Evolutionary conservation across 2,888 invertebrate species (phyloP), one percentile per base, ranked within the genome.

Genomic region (Eulithis prunata): DNA sequence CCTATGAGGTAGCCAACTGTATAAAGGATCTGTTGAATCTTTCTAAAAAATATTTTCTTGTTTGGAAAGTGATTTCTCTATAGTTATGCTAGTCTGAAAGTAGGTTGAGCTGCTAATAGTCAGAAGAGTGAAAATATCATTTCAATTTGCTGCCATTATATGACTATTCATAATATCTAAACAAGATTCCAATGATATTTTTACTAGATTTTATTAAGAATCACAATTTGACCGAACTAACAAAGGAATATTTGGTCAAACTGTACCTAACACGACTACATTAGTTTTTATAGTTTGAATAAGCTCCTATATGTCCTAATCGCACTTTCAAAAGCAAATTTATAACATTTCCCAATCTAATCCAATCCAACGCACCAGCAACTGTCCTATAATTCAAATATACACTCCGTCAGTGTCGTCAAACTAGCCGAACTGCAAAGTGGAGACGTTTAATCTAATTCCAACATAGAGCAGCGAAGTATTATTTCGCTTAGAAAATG

Each of bases 361-460:
- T 66, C 66, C 58, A 66, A 63, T 64, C 28, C 43, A 47, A 68
- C 62, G 38, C 58, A 58, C 59, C 11, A 64, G 62, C 53, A 55
- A 60, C 55, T 55, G 56, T 14, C 52, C 45, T 67, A 69, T 72
- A 66, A 73, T 71, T 75, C 72, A 73, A 68, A 76, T 74, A 73
- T 70, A 46, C 28, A 70, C 71, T 75, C 64, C 69, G 71, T 75
- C 72, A 67, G 63, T 66, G 75, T 74, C 73, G 73, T 73, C 71
- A 72, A 73, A 68, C 71, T 71, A 71, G 69, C 58, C 70, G 63
- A 64, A 71, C 74, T 75, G 72, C 71, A 70, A 68, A 70, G 64
- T 71, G 69, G 64, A 58, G 68, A 70, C 71, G 70, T 70, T 69
- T 66, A 70, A 63, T 70, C 71, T 71, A 69, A 71, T 74, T 77